Conservation (phyloP, 2,797 vertebrate genomes). For the Pelodytes ibericus region DNA sequence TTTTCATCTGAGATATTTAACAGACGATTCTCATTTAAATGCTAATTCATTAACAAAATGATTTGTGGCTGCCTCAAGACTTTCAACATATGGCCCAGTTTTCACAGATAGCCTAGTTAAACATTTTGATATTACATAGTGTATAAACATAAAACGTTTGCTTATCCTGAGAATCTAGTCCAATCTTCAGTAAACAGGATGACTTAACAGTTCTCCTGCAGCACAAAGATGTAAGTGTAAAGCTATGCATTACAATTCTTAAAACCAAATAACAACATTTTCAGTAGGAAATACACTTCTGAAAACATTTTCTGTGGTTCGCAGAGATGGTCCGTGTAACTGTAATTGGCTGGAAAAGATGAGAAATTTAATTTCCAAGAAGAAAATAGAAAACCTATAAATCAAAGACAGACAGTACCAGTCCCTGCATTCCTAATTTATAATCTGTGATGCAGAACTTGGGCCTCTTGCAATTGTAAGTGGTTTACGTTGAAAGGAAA, state of each 20-base stretch:
- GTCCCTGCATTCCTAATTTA: constrained; percentile 19
- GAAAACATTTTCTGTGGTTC: neutral
- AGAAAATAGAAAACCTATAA: constrained; percentile 7
- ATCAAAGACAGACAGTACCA: neutral
- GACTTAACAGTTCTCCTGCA: neutral
- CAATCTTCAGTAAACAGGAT: neutral
- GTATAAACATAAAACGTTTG: no score
- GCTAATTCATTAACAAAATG: no score
- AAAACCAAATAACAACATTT: constrained; percentile 1
- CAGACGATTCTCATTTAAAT: no score
- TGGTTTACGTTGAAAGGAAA: neutral
- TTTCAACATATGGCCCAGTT: no score
- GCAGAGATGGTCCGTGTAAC: neutral
- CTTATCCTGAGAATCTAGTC: no score
- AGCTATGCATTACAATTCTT: neutral
- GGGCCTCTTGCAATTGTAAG: neutral
- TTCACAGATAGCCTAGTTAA: no score
- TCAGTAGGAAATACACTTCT: neutral
- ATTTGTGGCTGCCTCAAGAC: no score
- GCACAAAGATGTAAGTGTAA: neutral
- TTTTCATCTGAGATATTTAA: no score
- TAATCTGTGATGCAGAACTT: constrained; percentile 14
- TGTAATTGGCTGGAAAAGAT: constrained; percentile 22
- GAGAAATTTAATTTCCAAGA: constrained; percentile 21
- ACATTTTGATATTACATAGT: no score